Percentiles rank a stretch among this genome's conserved stretches.
phyloP scores from a whole-genome alignment of 2,797 vertebrate species.

The Acrossocheilus fasciatus region DNA sequence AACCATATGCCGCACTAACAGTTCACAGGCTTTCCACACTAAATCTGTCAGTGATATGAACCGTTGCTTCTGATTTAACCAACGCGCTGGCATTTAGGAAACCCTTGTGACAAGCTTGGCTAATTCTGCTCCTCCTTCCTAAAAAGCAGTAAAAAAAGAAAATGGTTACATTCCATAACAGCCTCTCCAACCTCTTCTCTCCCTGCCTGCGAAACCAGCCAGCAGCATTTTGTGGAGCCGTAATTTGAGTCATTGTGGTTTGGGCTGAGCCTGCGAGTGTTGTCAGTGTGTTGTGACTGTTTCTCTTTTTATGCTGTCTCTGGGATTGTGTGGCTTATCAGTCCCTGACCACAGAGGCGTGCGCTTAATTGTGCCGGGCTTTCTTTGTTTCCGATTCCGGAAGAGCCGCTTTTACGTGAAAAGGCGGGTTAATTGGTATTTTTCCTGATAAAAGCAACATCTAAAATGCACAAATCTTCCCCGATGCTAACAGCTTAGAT shows the following conservation, averaged over 20 bases:
- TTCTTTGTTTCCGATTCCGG: conserved; percentile 56
- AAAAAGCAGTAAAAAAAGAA: conserved; percentile 41
- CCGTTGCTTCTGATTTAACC: conserved; percentile 61
- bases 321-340: conserved; percentile 53
- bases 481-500: conserved; percentile 6
- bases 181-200: conserved; percentile 18
- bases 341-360: conserved; percentile 42
- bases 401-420: conserved; percentile 40
- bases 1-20: conserved; percentile 43
- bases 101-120: conserved; percentile 52
- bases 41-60: conserved; percentile 58
- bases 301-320: conserved; percentile 48
- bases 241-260: conserved; percentile 52
- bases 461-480: conserved; percentile 45
- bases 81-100: conserved; percentile 57
- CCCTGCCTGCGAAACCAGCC: conserved; percentile 27
- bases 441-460: conserved; percentile 53
- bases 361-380: conserved; percentile 51
- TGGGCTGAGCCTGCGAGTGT: conserved; percentile 36
- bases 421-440: conserved; percentile 60
- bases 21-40: conserved; percentile 54
- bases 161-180: conserved; percentile 39
- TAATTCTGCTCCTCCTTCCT: conserved; percentile 57
- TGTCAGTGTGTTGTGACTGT: conserved; percentile 42
- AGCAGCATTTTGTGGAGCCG: conserved; percentile 31